These are phyloP conservation scores for Indicator indicator DNA, from an alignment of 2,113 vertebrate genomes.

Conservation along the genomic window DNA sequence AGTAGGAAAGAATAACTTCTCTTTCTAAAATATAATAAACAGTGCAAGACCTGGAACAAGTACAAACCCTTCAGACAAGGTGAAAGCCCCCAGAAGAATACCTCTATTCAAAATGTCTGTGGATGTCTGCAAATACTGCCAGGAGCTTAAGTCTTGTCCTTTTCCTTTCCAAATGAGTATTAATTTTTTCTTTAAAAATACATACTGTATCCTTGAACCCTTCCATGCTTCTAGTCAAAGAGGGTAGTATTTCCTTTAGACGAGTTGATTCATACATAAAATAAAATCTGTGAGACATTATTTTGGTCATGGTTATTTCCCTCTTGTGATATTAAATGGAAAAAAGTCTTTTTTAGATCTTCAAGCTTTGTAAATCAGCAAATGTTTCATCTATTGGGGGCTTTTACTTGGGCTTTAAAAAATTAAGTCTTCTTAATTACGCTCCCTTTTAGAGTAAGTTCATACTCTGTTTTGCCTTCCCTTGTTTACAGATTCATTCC, in stretches of 20 bases:
- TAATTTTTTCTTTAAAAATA: slow-evolving; percentile 59
- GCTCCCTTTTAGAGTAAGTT: neutral
- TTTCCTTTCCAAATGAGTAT: slow-evolving; percentile 60
- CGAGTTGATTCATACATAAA: slow-evolving; percentile 44
- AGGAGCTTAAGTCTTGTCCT: slow-evolving; percentile 48
- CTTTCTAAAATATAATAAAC: slow-evolving; percentile 61
- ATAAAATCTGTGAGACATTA: slow-evolving; percentile 30
- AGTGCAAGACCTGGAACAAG: slow-evolving; percentile 47
- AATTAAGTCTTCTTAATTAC: neutral
- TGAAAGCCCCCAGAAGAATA: slow-evolving; percentile 68
- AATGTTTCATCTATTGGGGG: neutral
- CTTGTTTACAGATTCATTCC: neutral
- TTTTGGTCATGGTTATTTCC: slow-evolving; percentile 43
- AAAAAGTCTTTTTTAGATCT: neutral
- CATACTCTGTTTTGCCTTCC: neutral
- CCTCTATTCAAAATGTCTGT: slow-evolving; percentile 61
- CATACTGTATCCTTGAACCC: slow-evolving; percentile 40
- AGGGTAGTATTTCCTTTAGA: slow-evolving; percentile 55
- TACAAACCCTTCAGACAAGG: slow-evolving; percentile 67
- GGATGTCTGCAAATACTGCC: slow-evolving; percentile 65
- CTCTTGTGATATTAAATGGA: neutral
- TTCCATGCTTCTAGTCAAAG: slow-evolving; percentile 6
- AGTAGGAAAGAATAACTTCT: slow-evolving; percentile 64
- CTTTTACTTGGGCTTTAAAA: neutral
- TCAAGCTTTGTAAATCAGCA: neutral